Evolutionary conservation across 2,113 vertebrate genomes (phyloP).

Genomic region (Hystrix cristata): DNA sequence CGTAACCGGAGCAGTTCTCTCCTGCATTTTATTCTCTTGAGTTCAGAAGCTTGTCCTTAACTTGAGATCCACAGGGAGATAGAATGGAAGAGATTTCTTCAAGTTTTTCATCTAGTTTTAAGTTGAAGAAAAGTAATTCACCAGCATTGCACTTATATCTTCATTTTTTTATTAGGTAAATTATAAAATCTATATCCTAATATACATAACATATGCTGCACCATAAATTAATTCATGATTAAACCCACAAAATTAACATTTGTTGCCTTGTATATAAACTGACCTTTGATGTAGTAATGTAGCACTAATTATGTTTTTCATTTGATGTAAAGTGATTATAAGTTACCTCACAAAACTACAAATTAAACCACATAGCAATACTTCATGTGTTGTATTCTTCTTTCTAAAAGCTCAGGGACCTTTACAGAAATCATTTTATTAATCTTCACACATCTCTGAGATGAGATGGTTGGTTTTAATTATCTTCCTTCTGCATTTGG

Average conservation of each 20-base stretch:
- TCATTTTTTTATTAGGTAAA: constrained; percentile 71
- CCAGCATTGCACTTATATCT: constrained; percentile 43
- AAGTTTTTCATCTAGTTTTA: constrained; percentile 25
- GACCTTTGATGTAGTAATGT: constrained; percentile 77
- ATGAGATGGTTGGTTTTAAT: constrained; percentile 77
- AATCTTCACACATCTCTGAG: constrained; percentile 78
- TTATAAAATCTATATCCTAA: constrained; percentile 72
- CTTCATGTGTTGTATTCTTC: constrained; percentile 41
- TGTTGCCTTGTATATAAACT: constrained; percentile 79
- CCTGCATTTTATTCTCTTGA: background rate
- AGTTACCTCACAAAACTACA: constrained; percentile 69
- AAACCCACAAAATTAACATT: constrained; percentile 77
- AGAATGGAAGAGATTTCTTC: background rate
- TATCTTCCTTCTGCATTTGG: constrained; percentile 55
- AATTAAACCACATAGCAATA: constrained; percentile 71
- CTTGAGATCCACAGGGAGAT: background rate
- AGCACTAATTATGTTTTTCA: constrained; percentile 81
- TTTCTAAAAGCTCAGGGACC: constrained; percentile 74
- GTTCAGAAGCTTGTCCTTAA: background rate
- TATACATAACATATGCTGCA: constrained; percentile 79
- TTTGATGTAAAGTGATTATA: constrained; percentile 72
- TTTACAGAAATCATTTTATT: constrained; percentile 80
- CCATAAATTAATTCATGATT: constrained; percentile 77
- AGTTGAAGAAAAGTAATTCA: constrained; percentile 45
- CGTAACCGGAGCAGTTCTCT: background rate